phyloP scores from a whole-genome alignment of 2,888 invertebrate genomes.

The Cantharis rustica region DNA sequence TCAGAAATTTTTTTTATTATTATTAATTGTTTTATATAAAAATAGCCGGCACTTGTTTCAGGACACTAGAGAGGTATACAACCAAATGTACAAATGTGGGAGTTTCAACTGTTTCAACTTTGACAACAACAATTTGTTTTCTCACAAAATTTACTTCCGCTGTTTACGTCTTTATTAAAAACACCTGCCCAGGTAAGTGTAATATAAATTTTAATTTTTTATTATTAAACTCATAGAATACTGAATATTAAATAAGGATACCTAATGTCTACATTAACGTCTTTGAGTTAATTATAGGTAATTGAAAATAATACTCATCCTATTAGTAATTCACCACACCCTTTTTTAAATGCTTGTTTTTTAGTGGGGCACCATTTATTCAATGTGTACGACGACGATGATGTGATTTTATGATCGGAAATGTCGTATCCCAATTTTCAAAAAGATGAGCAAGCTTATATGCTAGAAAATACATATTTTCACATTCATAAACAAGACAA shows the following conservation, averaged over 20 bases:
- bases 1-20: too few species aligned
- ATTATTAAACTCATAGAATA: neutral
- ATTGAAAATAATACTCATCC: neutral
- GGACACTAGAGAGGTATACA: neutral
- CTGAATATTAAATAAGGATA: neutral
- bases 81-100: neutral
- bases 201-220: neutral
- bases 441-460: neutral
- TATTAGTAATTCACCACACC: neutral
- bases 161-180: neutral
- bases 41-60: too few species aligned
- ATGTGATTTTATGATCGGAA: neutral
- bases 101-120: neutral
- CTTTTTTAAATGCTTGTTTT: neutral
- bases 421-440: neutral
- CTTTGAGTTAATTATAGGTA: neutral
- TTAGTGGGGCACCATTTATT: neutral
- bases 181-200: conserved; percentile 1
- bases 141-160: neutral
- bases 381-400: neutral
- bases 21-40: too few species aligned
- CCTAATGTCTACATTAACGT: neutral
- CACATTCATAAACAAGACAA: neutral
- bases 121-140: neutral
- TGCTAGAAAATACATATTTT: neutral